Conservation (phyloP, 2,888 invertebrate genomes). For the Drosophila ezoana region DNA sequence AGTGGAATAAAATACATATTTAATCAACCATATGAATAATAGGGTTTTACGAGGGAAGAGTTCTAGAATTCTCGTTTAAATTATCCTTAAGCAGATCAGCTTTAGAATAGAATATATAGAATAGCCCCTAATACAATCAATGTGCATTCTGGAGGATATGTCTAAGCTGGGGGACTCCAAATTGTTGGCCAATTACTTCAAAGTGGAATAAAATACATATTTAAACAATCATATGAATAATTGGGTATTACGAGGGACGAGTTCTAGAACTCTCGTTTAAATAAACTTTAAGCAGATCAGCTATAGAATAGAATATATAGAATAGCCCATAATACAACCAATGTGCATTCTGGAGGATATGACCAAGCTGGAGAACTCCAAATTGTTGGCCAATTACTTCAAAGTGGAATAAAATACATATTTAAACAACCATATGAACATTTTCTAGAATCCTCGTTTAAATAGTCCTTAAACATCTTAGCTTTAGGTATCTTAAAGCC, state of each 20-base stretch:
- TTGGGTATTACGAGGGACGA: background rate
- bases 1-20: constrained; percentile 1
- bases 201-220: constrained; percentile 1
- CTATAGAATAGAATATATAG: background rate
- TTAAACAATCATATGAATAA: background rate
- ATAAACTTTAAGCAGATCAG: too few relatives aligned
- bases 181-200: constrained; percentile 11
- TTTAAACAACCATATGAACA: background rate
- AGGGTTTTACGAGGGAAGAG: background rate
- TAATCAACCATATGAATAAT: background rate
- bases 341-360: constrained; percentile 66
- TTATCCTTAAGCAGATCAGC: too few relatives aligned
- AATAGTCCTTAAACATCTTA: too few relatives aligned
- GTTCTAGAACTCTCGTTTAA: too few relatives aligned
- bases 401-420: constrained; percentile 1
- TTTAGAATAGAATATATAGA: background rate
- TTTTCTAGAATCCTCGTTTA: background rate
- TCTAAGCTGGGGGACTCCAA: background rate
- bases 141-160: constrained; percentile 66
- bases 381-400: constrained; percentile 11
- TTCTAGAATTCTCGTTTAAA: too few relatives aligned
- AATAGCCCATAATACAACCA: constrained; percentile 20
- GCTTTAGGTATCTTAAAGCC: too few relatives aligned
- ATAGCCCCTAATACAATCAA: constrained; percentile 18
- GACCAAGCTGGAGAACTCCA: background rate